phyloP scores from a whole-genome alignment of 1,140 invertebrate species.

The Bradysia coprophila region DNA sequence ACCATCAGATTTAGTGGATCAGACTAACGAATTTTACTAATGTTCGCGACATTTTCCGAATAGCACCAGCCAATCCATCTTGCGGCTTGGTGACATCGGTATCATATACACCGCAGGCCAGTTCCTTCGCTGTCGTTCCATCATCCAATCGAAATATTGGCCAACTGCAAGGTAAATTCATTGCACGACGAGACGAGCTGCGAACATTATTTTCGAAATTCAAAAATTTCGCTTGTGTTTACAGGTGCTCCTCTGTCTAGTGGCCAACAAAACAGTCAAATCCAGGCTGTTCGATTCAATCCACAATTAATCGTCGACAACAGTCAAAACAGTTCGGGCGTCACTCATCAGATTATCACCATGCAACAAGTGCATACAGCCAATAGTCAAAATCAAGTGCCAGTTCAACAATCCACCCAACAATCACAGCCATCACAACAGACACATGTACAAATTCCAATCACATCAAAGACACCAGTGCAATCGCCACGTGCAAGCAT shows the following conservation, averaged over 20 bases:
- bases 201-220: too few relatives aligned
- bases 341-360: neutral
- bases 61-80: too few relatives aligned
- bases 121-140: slow-evolving; percentile 17
- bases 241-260: neutral
- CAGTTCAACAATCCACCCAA: neutral
- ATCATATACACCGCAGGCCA: neutral
- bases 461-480: neutral
- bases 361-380: neutral
- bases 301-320: slow-evolving; percentile 1
- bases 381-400: neutral
- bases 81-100: neutral
- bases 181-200: neutral
- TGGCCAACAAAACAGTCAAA: slow-evolving; percentile 2
- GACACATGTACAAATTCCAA: neutral
- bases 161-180: slow-evolving; percentile 10
- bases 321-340: neutral
- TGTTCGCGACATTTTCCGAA: too few relatives aligned
- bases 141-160: slow-evolving; percentile 13
- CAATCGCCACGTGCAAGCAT: neutral
- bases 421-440: neutral
- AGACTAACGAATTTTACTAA: too few relatives aligned
- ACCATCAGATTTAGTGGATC: too few relatives aligned
- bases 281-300: slow-evolving; percentile 9
- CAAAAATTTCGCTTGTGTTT: too few relatives aligned